Base-by-base conservation (phyloP, 2,888 invertebrate species). In the Torymus tubicola region DNA sequence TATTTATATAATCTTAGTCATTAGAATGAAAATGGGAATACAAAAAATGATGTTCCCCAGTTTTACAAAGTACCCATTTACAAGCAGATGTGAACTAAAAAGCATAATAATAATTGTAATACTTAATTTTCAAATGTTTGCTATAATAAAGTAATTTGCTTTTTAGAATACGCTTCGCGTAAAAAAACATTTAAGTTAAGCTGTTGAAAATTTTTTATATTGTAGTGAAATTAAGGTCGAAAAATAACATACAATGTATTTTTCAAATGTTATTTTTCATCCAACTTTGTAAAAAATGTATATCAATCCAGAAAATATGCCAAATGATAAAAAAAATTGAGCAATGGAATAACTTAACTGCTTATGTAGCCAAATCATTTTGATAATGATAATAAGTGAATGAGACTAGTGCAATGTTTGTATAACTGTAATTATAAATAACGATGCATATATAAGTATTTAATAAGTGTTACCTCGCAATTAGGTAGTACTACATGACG, bases 341-440 rank as follows among this genome's bases (percentile, higher is more conserved):
- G 52, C 42, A 64, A n/a, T 50, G 52, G 21, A 67, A 53, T 52
- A 67, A 67, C 52, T 14, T 53, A 18, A 14, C 50, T 65, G 68
- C 50, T 65, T n/a, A 65, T 65, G 50, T 65, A 65, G 50, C 50
- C 50, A 65, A 50, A 50, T 50, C 65, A 65, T 65, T 65, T 65
- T 65, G 52, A 67, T 67, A 67, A 53, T 14, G 67, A 67, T 74
- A 81, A 75, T 74, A 67, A 53, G 13, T 52, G 13, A 53, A 21
- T 53, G 53, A 21, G 24, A 50, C 18, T 67, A 67, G 21, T 21
- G 53, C 53, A 21, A 53, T 64, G 31, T 64, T 64, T 64, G 42
- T n/a, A 42, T 64, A 64, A 14, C 31, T 64, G 42, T 64, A 64
- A 64, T 64, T 50, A 16, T 64, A 64, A 64, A 16, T 64, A n/a